These are phyloP conservation scores for Pterocles gutturalis DNA, from an alignment of 2,113 vertebrate genomes.

Conservation along the genomic window DNA sequence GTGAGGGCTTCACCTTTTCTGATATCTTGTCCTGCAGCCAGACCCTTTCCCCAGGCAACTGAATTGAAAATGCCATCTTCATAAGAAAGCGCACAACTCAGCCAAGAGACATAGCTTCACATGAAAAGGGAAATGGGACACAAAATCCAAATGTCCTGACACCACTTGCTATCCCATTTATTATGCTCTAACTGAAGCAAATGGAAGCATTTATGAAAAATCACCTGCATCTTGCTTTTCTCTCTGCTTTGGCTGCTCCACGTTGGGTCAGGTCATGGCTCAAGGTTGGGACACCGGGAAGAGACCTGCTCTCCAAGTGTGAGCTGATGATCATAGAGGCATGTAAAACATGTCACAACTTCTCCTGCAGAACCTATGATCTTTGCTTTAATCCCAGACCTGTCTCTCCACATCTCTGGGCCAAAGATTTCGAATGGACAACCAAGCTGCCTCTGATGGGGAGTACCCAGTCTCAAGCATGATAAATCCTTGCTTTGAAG, in stretches of 20 bases:
- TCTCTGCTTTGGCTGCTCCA: neutral
- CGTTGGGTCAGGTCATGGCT: neutral
- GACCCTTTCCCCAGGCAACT: neutral
- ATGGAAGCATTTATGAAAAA: neutral
- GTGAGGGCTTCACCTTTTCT: neutral
- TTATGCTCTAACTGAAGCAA: neutral
- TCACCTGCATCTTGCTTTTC: neutral
- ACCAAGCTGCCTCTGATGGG: neutral
- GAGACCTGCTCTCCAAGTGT: neutral
- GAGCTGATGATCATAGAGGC: neutral
- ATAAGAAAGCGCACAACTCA: neutral
- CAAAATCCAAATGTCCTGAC: slow-evolving; percentile 17
- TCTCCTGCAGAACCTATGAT: neutral
- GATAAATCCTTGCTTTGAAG: neutral
- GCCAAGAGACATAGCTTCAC: neutral
- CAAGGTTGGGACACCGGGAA: rapidly evolving
- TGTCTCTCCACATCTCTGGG: neutral
- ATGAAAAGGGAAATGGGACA: neutral
- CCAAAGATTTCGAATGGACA: neutral
- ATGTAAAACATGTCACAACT: neutral
- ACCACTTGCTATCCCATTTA: neutral
- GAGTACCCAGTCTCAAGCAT: neutral
- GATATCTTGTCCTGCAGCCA: neutral
- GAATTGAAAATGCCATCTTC: neutral
- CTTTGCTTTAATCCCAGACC: neutral